These are phyloP conservation scores for Chrysolina oricalcia DNA, from an alignment of 2,888 invertebrate species.

Conservation along the genomic window DNA sequence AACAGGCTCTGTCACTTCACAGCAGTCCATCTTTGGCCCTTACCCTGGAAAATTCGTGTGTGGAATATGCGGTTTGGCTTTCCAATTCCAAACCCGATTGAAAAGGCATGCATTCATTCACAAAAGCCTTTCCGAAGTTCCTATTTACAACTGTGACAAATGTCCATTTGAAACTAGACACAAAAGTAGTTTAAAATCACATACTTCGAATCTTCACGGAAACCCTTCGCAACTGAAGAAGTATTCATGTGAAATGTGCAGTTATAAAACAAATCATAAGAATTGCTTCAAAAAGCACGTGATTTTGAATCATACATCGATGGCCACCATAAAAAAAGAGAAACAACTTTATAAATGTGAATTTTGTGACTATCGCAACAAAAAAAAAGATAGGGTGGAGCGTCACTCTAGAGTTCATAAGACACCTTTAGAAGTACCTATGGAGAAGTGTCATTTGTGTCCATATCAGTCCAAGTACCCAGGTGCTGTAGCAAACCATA, in stretches of 20 bases:
- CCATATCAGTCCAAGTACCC: slow-evolving; percentile 25
- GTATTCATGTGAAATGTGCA: slow-evolving; percentile 19
- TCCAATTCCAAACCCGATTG: background rate
- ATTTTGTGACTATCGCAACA: background rate
- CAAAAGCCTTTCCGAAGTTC: background rate
- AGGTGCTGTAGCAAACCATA: slow-evolving; percentile 11
- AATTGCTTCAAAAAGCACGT: background rate
- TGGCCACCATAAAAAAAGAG: background rate
- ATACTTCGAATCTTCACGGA: no score
- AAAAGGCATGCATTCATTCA: background rate
- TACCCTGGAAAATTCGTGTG: background rate
- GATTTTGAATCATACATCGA: background rate
- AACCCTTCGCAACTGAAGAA: no score
- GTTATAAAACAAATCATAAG: background rate
- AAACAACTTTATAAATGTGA: background rate
- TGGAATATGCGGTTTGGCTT: background rate
- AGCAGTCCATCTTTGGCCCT: no score
- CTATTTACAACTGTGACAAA: no score
- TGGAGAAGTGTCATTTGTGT: slow-evolving; percentile 31
- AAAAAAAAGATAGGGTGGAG: background rate
- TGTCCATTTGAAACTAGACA: no score
- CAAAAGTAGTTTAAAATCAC: no score
- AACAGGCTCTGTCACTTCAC: no score
- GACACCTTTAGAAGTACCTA: background rate
- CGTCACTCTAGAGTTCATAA: background rate